phyloP scores from a whole-genome alignment of 1,140 invertebrate species.

The Drosophila nikananu region DNA sequence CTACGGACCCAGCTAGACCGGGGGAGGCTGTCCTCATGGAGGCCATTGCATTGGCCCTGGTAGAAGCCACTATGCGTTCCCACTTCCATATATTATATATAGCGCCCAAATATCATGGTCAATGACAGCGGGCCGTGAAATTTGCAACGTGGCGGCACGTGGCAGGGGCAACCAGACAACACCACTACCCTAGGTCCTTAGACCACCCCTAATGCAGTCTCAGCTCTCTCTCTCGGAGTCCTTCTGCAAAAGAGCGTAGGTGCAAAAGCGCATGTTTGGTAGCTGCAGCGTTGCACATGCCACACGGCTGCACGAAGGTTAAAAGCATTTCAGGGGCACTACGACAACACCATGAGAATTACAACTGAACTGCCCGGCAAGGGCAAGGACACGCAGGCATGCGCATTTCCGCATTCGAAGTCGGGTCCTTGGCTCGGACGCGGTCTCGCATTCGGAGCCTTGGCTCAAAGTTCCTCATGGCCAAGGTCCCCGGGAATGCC shows the following conservation, averaged over 20 bases:
- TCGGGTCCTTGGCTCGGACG: slow-evolving; percentile 43
- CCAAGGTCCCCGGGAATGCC: slow-evolving; percentile 54
- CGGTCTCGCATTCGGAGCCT: slow-evolving; percentile 30
- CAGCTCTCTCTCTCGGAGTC: background rate
- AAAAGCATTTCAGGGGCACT: slow-evolving; percentile 77
- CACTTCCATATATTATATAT: slow-evolving; percentile 1
- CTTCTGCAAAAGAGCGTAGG: slow-evolving; percentile 26
- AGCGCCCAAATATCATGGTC: slow-evolving; percentile 73
- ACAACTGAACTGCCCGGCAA: slow-evolving; percentile 51
- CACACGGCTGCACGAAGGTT: slow-evolving; percentile 76
- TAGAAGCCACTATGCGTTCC: slow-evolving; percentile 1
- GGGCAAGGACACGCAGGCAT: slow-evolving; percentile 84
- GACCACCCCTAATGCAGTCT: background rate
- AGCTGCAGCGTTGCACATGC: slow-evolving; percentile 64
- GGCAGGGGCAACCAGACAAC: slow-evolving; percentile 74
- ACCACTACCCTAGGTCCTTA: slow-evolving; percentile 40
- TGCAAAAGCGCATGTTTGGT: slow-evolving; percentile 67
- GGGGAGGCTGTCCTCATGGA: slow-evolving; percentile 5
- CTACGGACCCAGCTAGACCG: background rate
- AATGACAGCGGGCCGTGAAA: slow-evolving; percentile 62
- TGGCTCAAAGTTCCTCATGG: slow-evolving; percentile 46
- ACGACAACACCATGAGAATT: slow-evolving; percentile 34
- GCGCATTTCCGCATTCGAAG: slow-evolving; percentile 76
- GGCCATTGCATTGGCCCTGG: slow-evolving; percentile 39
- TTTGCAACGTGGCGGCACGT: slow-evolving; percentile 38